These are phyloP conservation scores for Tillus elongatus DNA, from an alignment of 2,888 invertebrate species.

Conservation along the genomic window DNA sequence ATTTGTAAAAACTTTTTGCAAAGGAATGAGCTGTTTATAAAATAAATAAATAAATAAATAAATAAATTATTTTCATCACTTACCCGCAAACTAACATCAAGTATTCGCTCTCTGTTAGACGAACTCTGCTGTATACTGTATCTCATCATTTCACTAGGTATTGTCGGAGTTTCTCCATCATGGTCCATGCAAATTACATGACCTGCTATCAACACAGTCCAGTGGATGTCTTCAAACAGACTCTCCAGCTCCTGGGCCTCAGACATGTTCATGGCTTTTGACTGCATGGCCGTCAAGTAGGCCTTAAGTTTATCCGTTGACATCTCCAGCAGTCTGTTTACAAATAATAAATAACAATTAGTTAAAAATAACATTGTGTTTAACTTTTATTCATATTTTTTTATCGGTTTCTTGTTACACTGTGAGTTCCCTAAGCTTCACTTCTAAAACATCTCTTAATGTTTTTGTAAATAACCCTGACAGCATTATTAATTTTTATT, in stretches of 20 bases:
- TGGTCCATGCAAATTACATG: constrained; percentile 58
- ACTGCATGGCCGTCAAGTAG: constrained; percentile 36
- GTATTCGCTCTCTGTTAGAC: constrained; percentile 31
- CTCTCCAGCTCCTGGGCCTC: constrained; percentile 44
- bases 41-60: too few relatives aligned
- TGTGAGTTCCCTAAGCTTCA: too few relatives aligned
- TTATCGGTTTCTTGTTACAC: too few relatives aligned
- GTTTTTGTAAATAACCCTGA: too few relatives aligned
- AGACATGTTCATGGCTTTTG: constrained; percentile 36
- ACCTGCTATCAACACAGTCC: constrained; percentile 73
- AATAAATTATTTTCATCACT: too few relatives aligned
- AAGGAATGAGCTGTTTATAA: too few relatives aligned
- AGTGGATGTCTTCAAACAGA: constrained; percentile 83
- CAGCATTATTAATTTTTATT: too few relatives aligned
- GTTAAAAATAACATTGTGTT: not conserved
- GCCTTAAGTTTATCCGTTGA: constrained; percentile 33
- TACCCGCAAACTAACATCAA: constrained; percentile 38
- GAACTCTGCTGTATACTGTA: constrained; percentile 48
- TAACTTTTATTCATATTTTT: too few relatives aligned
- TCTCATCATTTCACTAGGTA: constrained; percentile 55
- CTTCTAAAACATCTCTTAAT: too few relatives aligned
- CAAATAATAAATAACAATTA: not conserved
- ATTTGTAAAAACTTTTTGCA: too few relatives aligned
- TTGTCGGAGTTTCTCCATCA: constrained; percentile 56
- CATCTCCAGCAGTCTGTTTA: constrained; percentile 36